These are phyloP conservation scores for Sabatieria punctata DNA, from an alignment of 2,888 invertebrate genomes.

Conservation along the genomic window DNA sequence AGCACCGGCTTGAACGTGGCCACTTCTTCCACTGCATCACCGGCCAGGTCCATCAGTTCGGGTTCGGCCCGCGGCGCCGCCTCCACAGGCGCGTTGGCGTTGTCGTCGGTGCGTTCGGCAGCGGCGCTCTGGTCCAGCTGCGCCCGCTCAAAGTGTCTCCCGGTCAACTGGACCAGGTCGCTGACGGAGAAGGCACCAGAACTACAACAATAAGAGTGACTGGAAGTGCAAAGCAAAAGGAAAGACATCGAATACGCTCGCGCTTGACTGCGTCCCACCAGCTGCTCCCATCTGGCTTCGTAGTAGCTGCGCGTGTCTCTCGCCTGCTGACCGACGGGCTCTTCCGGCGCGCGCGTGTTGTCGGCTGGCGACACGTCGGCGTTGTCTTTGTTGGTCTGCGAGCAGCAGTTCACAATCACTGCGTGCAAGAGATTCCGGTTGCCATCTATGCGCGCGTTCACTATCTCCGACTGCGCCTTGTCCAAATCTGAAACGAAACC, in stretches of 20 bases:
- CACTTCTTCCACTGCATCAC: no score
- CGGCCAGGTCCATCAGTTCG: no score
- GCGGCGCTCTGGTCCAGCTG: no score
- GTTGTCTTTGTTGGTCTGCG: slow-evolving; percentile 62
- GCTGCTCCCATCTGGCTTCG: slow-evolving; percentile 10
- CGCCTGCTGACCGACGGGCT: no score
- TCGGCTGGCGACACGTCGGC: no score
- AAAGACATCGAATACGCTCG: no score
- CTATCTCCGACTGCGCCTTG: slow-evolving; percentile 39
- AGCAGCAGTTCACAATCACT: slow-evolving; percentile 73
- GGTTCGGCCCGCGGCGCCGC: no score
- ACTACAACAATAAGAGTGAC: no score
- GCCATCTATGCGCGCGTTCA: slow-evolving; percentile 81
- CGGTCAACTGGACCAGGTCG: background rate
- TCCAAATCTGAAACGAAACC: background rate
- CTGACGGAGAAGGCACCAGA: background rate
- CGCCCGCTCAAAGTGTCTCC: background rate
- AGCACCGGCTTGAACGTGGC: slow-evolving; percentile 22
- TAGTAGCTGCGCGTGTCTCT: slow-evolving; percentile 3
- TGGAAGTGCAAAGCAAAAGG: no score
- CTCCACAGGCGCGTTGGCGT: no score
- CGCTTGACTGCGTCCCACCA: no score
- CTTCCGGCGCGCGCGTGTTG: no score
- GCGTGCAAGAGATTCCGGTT: slow-evolving; percentile 90
- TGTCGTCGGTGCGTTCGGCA: background rate